Conservation (phyloP, 2,113 vertebrate genomes). For the Phaetusa simplex region DNA sequence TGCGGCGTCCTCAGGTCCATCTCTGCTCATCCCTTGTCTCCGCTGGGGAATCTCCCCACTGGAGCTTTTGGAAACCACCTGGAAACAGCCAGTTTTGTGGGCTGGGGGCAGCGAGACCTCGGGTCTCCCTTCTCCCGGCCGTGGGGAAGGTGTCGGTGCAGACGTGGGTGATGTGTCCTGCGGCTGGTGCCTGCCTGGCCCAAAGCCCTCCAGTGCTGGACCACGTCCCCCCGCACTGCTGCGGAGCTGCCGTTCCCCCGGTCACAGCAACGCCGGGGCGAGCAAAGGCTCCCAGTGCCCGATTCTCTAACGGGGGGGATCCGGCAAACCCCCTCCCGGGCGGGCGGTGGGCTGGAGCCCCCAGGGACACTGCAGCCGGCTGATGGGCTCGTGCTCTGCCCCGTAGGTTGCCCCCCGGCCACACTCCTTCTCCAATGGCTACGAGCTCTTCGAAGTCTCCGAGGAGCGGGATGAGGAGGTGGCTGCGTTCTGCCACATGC, state of each 20-base stretch:
- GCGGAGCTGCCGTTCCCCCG: not conserved
- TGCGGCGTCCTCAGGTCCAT: fast-evolving
- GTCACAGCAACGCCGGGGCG: fast-evolving
- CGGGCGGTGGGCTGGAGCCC: fast-evolving
- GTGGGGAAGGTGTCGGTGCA: not conserved
- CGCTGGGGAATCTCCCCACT: fast-evolving
- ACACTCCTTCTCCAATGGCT: constrained; percentile 77
- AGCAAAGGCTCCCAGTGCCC: not conserved
- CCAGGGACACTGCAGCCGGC: fast-evolving
- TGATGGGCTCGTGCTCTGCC: not conserved
- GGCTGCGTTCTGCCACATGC: constrained; percentile 95
- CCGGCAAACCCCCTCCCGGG: fast-evolving
- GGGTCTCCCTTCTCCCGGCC: not conserved
- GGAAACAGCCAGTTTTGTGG: not conserved
- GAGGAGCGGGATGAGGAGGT: constrained; percentile 97
- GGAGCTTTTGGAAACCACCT: not conserved
- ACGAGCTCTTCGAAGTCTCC: constrained; percentile 92
- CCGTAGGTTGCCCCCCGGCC: constrained; percentile 71
- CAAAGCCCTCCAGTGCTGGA: too few relatives aligned
- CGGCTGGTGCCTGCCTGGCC: fast-evolving
- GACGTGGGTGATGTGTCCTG: fast-evolving
- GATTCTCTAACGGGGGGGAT: fast-evolving
- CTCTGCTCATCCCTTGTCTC: not conserved
- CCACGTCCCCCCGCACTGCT: fast-evolving
- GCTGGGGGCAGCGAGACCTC: not conserved